Evolutionary conservation across 2,797 vertebrate species (phyloP), one percentile per base, ranked within the genome.

Genomic region (Onychomys torridus): DNA sequence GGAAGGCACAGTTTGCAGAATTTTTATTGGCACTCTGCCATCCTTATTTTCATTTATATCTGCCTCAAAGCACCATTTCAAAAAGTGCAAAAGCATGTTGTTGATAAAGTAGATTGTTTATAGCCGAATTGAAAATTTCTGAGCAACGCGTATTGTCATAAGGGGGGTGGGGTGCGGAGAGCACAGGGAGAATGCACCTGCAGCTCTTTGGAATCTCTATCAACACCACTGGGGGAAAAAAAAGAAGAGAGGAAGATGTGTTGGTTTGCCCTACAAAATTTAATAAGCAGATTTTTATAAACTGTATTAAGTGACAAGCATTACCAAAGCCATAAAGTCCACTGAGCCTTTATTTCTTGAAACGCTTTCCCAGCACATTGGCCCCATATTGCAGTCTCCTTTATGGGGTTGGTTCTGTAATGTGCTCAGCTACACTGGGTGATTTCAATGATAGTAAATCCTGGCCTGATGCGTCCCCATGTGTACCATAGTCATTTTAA

Each of bases 41-140:
- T 98, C 98, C 99, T 98, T 98, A 98, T 99, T 99, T 98, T 99
- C 98, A 99, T 99, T 99, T 99, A 99, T 99, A 99, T 99, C 99
- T 99, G 99, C 98, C 99, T 99, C 99, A 98, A 99, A 99, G 99
- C 99, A 98, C 98, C 98, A 98, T 99, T 99, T 99, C 99, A 98
- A 99, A 99, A 99, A 99, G 99, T 99, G 99, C 99, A 99, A 99
- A 99, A 99, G 99, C 99, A 99, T 99, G 99, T 99, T 99, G 98
- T 98, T 99, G 98, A 99, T 99, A 99, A 98, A 99, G 99, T 98
- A 98, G 99, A 99, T 99, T 99, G 99, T 99, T 99, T 99, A 99
- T 99, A 99, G 99, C 99, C 98, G 98, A 98, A 99, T 97, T 99
- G 99, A 97, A 99, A 97, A 97, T 99, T 98, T 98, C 98, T 98